These are phyloP conservation scores for Lepidocyrtoides sp. DNA, from an alignment of 2,888 invertebrate species.

Conservation along the genomic window DNA sequence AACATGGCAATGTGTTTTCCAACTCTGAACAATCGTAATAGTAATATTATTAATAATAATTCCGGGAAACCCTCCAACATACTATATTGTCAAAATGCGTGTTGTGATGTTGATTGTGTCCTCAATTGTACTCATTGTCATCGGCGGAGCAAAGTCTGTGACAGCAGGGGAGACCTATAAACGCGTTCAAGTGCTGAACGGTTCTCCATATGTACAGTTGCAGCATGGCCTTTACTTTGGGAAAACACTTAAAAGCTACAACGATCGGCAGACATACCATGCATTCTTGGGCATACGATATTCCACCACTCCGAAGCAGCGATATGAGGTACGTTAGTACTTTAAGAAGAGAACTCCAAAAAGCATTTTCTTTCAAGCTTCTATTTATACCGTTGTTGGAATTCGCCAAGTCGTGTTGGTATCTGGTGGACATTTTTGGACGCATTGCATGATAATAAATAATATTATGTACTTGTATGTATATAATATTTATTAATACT, in stretches of 20 bases:
- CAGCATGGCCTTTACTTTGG: slow-evolving; percentile 74
- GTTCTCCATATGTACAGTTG: slow-evolving; percentile 76
- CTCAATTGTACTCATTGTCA: slow-evolving; percentile 10
- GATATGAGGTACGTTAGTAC: slow-evolving; percentile 74
- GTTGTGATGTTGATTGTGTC: neutral
- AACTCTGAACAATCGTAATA: neutral
- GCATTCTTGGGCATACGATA: slow-evolving; percentile 79
- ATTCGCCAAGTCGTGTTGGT: slow-evolving; percentile 14
- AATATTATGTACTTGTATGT: no score
- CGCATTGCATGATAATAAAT: no score
- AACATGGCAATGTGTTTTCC: slow-evolving; percentile 3
- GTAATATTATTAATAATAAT: neutral
- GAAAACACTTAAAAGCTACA: slow-evolving; percentile 18
- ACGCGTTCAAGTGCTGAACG: slow-evolving; percentile 67
- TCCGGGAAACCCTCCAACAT: neutral
- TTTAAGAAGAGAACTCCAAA: neutral
- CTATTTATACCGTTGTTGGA: neutral
- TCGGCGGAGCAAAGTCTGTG: neutral
- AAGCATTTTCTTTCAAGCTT: no score
- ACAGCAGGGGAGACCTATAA: neutral
- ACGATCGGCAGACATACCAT: slow-evolving; percentile 55
- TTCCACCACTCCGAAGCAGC: slow-evolving; percentile 66
- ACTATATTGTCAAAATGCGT: slow-evolving; percentile 42
- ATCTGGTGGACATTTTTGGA: no score
- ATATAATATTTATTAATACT: no score